phyloP scores from a whole-genome alignment of 2,113 vertebrate species.

The Todiramphus chloris region DNA sequence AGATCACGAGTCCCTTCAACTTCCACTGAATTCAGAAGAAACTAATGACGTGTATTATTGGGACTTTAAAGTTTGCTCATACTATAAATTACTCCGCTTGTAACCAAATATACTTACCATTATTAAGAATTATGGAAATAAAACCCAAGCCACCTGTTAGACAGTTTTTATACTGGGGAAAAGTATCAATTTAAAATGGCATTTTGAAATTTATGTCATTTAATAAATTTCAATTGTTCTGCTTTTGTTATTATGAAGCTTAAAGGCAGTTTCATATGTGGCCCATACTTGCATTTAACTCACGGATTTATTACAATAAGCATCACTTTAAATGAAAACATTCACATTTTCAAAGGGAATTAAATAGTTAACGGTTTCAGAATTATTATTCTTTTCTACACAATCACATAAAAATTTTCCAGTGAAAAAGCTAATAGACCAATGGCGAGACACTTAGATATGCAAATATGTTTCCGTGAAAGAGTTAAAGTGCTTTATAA shows the following conservation, averaged over 20 bases:
- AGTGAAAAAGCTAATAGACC: slow-evolving; percentile 70
- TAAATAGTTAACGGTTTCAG: slow-evolving; percentile 47
- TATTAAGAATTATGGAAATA: not conserved
- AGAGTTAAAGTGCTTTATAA: slow-evolving; percentile 84
- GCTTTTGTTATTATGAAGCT: not conserved
- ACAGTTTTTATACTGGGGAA: slow-evolving; percentile 16
- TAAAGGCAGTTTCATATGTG: not conserved
- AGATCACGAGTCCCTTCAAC: not conserved
- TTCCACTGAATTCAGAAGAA: not conserved
- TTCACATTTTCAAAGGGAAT: not conserved
- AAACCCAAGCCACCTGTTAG: slow-evolving; percentile 18
- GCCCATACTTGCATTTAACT: not conserved
- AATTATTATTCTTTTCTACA: slow-evolving; percentile 52
- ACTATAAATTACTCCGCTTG: not conserved
- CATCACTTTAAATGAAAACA: slow-evolving; percentile 15
- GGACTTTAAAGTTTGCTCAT: not conserved
- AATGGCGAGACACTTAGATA: slow-evolving; percentile 74
- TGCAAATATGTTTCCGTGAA: slow-evolving; percentile 78
- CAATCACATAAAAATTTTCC: slow-evolving; percentile 61
- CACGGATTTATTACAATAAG: not conserved
- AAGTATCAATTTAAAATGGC: not conserved
- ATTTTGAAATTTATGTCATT: slow-evolving; percentile 6
- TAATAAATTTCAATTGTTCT: not conserved
- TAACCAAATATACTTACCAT: not conserved
- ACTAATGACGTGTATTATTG: not conserved